Percentiles rank a stretch among this genome's conserved stretches.
These are phyloP conservation scores for Micrastur ruficollis DNA, from an alignment of 2,797 vertebrate genomes.

Conservation along the genomic window DNA sequence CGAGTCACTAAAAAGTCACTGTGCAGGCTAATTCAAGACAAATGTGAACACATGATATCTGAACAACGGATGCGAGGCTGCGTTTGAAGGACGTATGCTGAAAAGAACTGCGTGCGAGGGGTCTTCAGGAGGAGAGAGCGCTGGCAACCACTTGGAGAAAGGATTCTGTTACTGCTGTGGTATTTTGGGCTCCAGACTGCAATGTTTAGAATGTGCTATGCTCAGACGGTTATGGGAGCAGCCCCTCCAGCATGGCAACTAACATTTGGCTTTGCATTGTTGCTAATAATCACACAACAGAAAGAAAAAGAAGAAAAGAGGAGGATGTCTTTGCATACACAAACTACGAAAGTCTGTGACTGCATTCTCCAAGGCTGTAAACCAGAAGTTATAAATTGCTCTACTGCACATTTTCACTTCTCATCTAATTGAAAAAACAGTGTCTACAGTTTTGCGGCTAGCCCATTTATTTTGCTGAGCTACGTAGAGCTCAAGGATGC, in stretches of 20 bases:
- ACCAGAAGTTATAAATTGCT: not conserved
- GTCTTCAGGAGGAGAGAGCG: not conserved
- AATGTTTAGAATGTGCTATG: constrained; percentile 52
- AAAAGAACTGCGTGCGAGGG: not conserved
- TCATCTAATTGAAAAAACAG: not conserved
- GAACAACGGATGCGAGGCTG: not conserved
- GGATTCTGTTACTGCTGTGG: constrained; percentile 16
- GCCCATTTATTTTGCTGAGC: not conserved
- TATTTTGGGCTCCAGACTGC: constrained; percentile 22
- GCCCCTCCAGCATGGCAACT: not conserved
- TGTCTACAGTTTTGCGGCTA: not conserved
- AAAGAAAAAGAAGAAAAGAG: constrained; percentile 34
- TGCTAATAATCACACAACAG: not conserved
- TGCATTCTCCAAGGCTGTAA: not conserved
- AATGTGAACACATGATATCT: not conserved
- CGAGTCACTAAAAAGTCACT: not conserved
- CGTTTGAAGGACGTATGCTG: not conserved
- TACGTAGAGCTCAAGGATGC: not conserved
- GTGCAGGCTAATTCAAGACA: constrained; percentile 17
- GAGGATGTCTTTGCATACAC: not conserved
- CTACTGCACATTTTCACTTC: not conserved
- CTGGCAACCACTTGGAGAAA: constrained; percentile 16
- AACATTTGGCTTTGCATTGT: constrained; percentile 10
- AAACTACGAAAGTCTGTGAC: not conserved
- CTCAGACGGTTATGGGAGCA: constrained; percentile 44